Evolutionary conservation across 1,140 invertebrate species (phyloP).

Genomic region (Cataglyphis hispanica): DNA sequence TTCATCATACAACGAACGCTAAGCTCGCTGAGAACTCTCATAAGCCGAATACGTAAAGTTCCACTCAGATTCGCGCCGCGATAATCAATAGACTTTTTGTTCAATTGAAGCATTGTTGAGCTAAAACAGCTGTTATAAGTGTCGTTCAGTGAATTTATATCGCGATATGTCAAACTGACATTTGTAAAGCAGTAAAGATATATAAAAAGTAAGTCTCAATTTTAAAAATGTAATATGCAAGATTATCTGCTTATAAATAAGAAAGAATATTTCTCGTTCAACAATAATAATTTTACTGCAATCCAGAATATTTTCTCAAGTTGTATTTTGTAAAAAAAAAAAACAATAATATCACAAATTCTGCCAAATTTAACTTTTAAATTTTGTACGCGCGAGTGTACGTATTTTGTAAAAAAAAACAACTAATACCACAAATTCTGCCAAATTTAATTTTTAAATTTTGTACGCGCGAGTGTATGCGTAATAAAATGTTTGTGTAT

Average conservation of each 20-base stretch:
- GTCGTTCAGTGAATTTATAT: not conserved
- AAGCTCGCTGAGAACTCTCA: constrained; percentile 14
- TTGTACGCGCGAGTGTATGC: too few species aligned
- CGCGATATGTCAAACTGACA: not conserved
- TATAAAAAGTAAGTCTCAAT: not conserved
- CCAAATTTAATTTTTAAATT: constrained; percentile 19
- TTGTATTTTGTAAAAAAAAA: not conserved
- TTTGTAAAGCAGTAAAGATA: not conserved
- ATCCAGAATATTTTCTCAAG: constrained; percentile 8
- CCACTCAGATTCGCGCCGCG: constrained; percentile 13
- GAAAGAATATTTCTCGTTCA: not conserved
- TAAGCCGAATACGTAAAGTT: constrained; percentile 26
- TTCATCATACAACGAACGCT: constrained; percentile 32
- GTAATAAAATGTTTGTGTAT: too few species aligned
- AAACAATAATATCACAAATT: not conserved
- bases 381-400: not conserved
- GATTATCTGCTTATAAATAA: not conserved
- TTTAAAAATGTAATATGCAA: not conserved
- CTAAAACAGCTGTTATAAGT: constrained; percentile 18
- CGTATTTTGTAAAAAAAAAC: constrained; percentile 9
- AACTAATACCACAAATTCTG: not conserved
- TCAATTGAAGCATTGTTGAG: not conserved
- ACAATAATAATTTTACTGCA: constrained; percentile 13
- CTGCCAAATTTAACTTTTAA: constrained; percentile 17
- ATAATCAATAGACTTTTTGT: constrained; percentile 34